phyloP scores from a whole-genome alignment of 30 jellyfish, hydroid and myxozoan genomes.

The Aurelia aurita region DNA sequence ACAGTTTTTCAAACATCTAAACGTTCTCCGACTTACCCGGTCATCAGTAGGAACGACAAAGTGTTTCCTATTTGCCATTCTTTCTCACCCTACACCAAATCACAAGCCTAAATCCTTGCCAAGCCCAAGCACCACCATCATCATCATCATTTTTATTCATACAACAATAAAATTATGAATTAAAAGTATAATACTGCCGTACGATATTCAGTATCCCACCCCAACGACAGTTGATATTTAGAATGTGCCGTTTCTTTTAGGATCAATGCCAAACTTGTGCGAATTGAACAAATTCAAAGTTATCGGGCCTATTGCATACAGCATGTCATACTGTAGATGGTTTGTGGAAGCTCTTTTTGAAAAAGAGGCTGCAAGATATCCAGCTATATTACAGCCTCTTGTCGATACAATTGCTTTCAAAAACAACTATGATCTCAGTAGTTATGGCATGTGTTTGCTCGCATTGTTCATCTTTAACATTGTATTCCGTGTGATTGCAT shows the following conservation, averaged over 20 bases:
- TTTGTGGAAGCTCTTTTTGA: conserved; percentile 80
- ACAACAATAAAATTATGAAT: no score
- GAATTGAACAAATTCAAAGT: conserved; percentile 52
- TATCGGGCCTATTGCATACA: conserved; percentile 73
- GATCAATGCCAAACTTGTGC: conserved; percentile 72
- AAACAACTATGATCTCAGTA: conserved; percentile 47
- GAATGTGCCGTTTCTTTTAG: conserved; percentile 1
- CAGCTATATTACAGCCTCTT: conserved; percentile 58
- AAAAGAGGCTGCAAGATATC: conserved; percentile 70
- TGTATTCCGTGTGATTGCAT: conserved; percentile 55
- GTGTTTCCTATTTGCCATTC: no score
- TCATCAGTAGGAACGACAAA: no score
- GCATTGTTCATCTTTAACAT: conserved; percentile 54
- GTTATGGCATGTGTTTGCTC: conserved; percentile 53
- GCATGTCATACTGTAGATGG: conserved; percentile 76
- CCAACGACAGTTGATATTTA: no score
- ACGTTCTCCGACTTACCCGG: no score
- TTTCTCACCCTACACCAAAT: no score
- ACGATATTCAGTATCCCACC: no score
- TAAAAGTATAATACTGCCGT: no score
- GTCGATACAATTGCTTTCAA: conserved; percentile 40
- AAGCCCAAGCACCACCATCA: no score
- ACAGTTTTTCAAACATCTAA: no score
- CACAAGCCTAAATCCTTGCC: no score
- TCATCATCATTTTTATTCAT: no score